Evolutionary conservation across 1,140 invertebrate genomes (phyloP).

Genomic region (Pseudachorutes palmiensis): DNA sequence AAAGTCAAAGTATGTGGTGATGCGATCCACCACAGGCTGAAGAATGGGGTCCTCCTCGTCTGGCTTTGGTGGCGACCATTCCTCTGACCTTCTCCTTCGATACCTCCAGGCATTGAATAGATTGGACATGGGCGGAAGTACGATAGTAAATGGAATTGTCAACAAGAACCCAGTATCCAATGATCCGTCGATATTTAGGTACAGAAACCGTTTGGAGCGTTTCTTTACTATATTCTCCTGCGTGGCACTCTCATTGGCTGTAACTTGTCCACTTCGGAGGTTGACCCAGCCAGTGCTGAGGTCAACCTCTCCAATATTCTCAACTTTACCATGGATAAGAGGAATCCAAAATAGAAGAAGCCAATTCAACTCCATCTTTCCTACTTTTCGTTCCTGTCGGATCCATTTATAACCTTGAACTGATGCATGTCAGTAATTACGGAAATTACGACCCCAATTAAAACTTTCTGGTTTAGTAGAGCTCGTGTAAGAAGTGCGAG

Average conservation of each 20-base stretch:
- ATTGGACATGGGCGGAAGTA: constrained; percentile 27
- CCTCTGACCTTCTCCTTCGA: constrained; percentile 8
- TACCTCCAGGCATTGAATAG: constrained; percentile 13
- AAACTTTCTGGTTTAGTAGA: no score
- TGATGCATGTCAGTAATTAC: no score
- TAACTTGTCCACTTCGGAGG: neutral
- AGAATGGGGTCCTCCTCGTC: constrained; percentile 6
- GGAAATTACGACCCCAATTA: no score
- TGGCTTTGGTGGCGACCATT: neutral
- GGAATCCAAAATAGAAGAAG: neutral
- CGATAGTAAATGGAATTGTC: constrained; percentile 25
- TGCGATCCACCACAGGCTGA: constrained; percentile 20
- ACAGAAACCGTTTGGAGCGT: constrained; percentile 10
- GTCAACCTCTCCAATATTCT: neutral
- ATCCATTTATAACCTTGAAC: no score
- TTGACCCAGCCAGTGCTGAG: neutral
- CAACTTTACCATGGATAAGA: neutral
- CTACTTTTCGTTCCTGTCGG: no score
- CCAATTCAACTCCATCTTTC: neutral
- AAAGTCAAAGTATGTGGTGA: constrained; percentile 24
- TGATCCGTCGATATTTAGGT: constrained; percentile 4
- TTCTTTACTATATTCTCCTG: neutral
- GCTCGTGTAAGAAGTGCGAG: no score
- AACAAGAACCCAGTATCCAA: constrained; percentile 23
- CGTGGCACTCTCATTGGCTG: neutral